phyloP scores from a whole-genome alignment of 2,113 vertebrate species.

The Hoplias malabaricus region DNA sequence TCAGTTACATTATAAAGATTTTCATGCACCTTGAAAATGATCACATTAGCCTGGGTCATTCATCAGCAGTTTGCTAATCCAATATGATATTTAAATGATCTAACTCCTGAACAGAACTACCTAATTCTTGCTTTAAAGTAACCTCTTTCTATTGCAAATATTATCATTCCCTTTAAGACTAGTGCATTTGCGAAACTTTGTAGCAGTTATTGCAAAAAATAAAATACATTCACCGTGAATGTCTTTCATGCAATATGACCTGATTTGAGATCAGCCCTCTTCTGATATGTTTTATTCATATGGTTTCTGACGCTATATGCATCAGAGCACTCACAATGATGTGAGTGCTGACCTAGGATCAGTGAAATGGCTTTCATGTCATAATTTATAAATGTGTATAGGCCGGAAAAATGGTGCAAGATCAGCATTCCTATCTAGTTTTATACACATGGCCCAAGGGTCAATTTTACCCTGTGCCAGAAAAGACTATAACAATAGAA shows the following conservation, averaged over 20 bases:
- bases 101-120: too few species aligned
- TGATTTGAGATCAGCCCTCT: background rate
- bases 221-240: background rate
- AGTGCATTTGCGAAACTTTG: too few species aligned
- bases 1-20: too few species aligned
- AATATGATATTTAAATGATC: too few species aligned
- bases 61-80: too few species aligned
- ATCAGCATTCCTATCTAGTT: background rate
- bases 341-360: background rate
- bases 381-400: background rate
- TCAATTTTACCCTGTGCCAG: background rate
- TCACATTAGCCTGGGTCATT: too few species aligned
- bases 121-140: too few species aligned
- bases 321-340: background rate
- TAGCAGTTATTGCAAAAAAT: background rate
- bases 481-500: too few species aligned
- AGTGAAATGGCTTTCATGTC: background rate
- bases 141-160: too few species aligned
- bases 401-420: background rate
- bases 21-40: too few species aligned
- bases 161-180: too few species aligned
- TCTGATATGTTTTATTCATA: background rate
- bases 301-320: background rate
- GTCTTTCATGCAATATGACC: background rate
- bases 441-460: background rate